Conservation (phyloP, 2,797 vertebrate genomes). For the Halcyon smyrnensis region DNA sequence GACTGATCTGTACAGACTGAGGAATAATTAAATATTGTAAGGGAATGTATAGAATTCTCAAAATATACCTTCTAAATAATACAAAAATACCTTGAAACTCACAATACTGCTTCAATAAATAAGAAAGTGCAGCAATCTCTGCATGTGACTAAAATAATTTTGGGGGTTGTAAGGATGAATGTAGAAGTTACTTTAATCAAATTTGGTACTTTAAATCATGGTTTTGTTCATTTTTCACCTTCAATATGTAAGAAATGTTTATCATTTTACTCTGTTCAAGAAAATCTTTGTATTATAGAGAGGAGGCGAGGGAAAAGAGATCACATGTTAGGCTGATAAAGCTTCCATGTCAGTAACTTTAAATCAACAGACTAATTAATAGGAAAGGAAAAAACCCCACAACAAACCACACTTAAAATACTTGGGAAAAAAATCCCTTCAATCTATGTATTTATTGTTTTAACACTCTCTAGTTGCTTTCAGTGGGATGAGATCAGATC, state of each 20-base stretch:
- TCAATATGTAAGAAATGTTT: neutral
- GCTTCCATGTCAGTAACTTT: conserved; percentile 17
- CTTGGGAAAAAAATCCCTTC: neutral
- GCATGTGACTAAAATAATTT: neutral
- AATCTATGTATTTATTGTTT: neutral
- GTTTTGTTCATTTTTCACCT: conserved; percentile 22
- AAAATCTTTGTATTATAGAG: neutral
- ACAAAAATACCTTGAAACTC: neutral
- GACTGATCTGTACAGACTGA: neutral
- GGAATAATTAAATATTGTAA: neutral
- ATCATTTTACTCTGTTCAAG: neutral
- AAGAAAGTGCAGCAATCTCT: neutral
- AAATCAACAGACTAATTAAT: conserved; percentile 32
- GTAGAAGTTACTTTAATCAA: neutral
- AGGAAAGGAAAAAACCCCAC: neutral
- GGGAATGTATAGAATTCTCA: neutral
- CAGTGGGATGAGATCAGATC: neutral
- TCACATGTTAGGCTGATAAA: neutral
- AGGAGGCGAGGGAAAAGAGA: neutral
- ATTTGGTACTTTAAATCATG: neutral
- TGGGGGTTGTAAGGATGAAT: neutral
- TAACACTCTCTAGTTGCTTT: neutral
- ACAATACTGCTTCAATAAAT: neutral
- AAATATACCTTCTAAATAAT: neutral
- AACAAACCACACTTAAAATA: neutral